phyloP scores from a whole-genome alignment of 2,113 vertebrate species.

The Embiotoca jacksoni region DNA sequence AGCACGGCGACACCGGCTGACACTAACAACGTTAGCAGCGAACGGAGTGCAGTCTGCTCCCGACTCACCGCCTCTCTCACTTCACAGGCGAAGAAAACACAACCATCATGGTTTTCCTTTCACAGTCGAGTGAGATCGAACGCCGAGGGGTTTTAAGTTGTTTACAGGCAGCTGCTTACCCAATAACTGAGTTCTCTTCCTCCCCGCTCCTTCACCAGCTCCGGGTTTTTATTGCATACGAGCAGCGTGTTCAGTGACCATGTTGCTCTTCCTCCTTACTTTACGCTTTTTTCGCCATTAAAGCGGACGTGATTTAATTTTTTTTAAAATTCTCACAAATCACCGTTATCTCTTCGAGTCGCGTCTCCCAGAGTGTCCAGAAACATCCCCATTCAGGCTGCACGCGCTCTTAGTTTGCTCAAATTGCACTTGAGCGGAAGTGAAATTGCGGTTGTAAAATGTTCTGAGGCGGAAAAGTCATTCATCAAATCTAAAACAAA shows the following conservation, averaged over 20 bases:
- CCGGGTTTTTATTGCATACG: conserved; percentile 64
- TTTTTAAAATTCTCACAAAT: conserved; percentile 14
- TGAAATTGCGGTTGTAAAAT: conserved; percentile 49
- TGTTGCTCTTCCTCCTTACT: conserved; percentile 59
- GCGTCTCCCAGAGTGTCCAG: conserved; percentile 14
- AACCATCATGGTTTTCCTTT: conserved; percentile 60
- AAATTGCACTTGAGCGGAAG: conserved; percentile 62
- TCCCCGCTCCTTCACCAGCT: conserved; percentile 46
- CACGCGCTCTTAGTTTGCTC: conserved; percentile 36
- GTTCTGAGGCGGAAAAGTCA: conserved; percentile 21
- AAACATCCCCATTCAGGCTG: conserved; percentile 33
- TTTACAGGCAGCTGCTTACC: conserved; percentile 78
- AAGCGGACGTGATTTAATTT: conserved; percentile 45
- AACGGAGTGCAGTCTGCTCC: conserved; percentile 66
- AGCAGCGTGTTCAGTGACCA: conserved; percentile 45
- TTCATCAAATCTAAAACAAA: conserved; percentile 41
- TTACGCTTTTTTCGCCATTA: conserved; percentile 44
- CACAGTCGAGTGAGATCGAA: conserved; percentile 58
- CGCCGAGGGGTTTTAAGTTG: conserved; percentile 72
- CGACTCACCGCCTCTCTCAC: conserved; percentile 47
- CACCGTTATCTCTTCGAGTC: conserved; percentile 29
- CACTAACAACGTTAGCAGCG: conserved; percentile 81
- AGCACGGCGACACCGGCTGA: conserved; percentile 69
- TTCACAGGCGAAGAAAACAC: conserved; percentile 63
- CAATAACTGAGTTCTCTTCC: conserved; percentile 72